Conservation (phyloP, 2,888 invertebrate genomes). For the Trichogramma dendrolimi region DNA sequence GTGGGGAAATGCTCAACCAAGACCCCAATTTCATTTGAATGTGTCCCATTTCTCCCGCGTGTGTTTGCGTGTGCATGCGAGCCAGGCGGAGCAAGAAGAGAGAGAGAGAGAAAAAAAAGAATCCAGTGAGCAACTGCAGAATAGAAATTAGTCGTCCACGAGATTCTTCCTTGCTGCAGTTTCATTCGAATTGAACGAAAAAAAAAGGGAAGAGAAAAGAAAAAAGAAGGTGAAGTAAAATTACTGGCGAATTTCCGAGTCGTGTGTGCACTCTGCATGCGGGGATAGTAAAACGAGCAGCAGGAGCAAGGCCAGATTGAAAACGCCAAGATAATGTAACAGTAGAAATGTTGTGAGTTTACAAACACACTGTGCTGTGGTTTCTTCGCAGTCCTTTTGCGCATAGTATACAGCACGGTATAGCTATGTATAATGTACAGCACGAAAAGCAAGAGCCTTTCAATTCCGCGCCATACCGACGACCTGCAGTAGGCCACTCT, state of each 20-base stretch:
- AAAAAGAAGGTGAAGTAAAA: neutral
- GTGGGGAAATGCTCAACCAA: no score
- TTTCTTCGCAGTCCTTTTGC: no score
- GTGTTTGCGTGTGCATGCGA: no score
- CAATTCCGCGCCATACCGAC: conserved; percentile 11
- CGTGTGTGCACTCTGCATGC: neutral
- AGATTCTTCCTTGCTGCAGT: no score
- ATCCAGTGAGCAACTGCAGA: no score
- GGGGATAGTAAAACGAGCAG: conserved; percentile 14
- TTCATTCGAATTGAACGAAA: neutral
- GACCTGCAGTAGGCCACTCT: neutral
- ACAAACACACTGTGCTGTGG: neutral
- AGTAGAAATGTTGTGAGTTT: conserved; percentile 14
- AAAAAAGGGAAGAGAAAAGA: neutral
- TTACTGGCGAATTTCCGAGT: neutral
- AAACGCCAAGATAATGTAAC: conserved; percentile 4
- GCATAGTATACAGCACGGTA: no score
- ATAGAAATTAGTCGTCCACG: no score
- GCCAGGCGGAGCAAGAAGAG: no score
- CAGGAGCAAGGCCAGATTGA: conserved; percentile 5
- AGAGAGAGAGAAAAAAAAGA: no score
- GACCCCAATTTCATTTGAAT: no score
- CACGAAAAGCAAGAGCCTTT: neutral
- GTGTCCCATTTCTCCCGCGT: no score
- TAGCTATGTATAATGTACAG: neutral